Conservation (phyloP, 2,113 vertebrate genomes). For the Odocoileus hemionus region DNA sequence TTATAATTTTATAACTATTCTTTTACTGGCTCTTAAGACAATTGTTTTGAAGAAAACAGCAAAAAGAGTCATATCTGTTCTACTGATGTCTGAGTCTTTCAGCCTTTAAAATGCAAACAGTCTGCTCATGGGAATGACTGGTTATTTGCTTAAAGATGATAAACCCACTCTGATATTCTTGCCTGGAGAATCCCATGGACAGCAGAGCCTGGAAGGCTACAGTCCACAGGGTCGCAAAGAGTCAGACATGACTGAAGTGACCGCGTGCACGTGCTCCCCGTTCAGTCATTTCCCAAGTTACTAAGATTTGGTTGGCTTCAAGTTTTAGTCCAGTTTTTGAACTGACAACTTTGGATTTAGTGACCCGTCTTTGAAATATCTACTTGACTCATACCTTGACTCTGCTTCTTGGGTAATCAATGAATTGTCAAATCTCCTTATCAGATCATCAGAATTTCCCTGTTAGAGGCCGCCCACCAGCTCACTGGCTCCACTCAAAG, state of each 20-base stretch:
- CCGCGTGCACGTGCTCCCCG: fast-evolving
- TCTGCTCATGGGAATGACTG: neutral
- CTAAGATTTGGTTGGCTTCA: neutral
- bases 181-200: neutral
- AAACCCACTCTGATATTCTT: neutral
- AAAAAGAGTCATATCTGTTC: neutral
- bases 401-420: neutral
- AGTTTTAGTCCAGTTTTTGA: neutral
- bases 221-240: neutral
- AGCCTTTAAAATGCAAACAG: neutral
- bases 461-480: neutral
- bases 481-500: neutral
- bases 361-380: neutral
- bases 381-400: neutral
- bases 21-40: neutral
- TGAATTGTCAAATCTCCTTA: neutral
- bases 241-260: neutral
- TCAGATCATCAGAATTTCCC: neutral
- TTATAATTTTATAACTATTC: neutral
- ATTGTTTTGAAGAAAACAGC: neutral
- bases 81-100: neutral
- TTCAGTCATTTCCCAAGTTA: neutral
- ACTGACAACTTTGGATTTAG: neutral
- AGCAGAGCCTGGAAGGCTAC: neutral
- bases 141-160: neutral